phyloP scores from a whole-genome alignment of 2,797 vertebrate genomes.

The Phoeniculus purpureus region DNA sequence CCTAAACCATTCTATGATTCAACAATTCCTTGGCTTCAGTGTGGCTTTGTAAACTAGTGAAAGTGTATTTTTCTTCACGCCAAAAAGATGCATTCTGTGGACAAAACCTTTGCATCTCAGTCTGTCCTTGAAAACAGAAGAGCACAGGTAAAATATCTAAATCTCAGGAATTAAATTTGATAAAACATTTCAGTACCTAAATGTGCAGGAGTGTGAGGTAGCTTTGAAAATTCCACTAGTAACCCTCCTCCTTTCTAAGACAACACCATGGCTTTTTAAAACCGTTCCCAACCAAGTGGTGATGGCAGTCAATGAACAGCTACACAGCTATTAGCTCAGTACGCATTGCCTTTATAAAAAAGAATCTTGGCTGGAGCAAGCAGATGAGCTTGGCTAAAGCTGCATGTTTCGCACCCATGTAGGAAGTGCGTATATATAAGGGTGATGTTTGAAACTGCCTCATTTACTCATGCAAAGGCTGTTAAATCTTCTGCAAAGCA shows the following conservation, averaged over 20 bases:
- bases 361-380: background rate
- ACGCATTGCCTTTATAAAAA: background rate
- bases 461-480: background rate
- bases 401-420: background rate
- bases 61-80: background rate
- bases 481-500: conserved; percentile 13
- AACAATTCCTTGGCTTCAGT: background rate
- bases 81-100: background rate
- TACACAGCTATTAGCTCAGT: background rate
- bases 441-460: background rate
- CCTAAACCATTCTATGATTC: no score
- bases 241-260: background rate
- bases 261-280: background rate
- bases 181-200: background rate
- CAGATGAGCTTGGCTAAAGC: background rate
- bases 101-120: background rate
- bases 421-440: background rate
- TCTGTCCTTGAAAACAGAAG: background rate
- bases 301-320: background rate
- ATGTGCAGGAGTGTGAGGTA: background rate
- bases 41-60: background rate
- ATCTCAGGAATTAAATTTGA: background rate
- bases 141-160: background rate
- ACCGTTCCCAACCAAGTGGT: background rate
- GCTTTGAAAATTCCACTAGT: background rate